phyloP scores from a whole-genome alignment of 2,797 vertebrate species.

The Gymnocypris eckloni region DNA sequence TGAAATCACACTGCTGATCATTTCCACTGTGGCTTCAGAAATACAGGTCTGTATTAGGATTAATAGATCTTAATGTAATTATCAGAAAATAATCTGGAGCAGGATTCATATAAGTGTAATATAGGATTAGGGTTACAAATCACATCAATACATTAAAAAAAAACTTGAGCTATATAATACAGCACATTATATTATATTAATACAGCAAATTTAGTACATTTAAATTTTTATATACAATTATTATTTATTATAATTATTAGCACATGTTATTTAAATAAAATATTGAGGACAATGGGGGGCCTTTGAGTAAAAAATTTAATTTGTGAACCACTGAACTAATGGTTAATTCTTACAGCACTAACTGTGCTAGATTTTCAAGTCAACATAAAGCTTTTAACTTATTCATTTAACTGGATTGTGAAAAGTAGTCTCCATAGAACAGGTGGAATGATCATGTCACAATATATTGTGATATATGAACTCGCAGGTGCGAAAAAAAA shows the following conservation, averaged over 20 bases:
- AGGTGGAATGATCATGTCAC: background rate
- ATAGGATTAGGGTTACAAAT: background rate
- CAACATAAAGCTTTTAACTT: background rate
- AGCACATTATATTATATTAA: background rate
- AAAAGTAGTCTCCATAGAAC: background rate
- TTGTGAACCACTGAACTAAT: background rate
- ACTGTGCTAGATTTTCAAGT: background rate
- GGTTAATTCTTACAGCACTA: background rate
- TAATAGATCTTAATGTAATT: background rate
- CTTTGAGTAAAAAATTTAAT: background rate
- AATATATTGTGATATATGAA: background rate
- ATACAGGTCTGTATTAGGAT: constrained; percentile 1
- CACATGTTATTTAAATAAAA: background rate
- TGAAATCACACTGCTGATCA: background rate
- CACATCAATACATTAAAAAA: background rate
- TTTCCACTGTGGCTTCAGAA: background rate
- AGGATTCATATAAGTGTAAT: background rate
- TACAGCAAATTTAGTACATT: background rate
- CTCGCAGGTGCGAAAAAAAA: background rate
- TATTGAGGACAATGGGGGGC: background rate
- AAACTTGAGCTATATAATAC: background rate
- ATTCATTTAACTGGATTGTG: background rate
- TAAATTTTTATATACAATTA: background rate
- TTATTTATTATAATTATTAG: background rate
- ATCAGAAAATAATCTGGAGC: background rate